These are phyloP conservation scores for Psittacula derbiana DNA, from an alignment of 2,797 vertebrate species.

Conservation along the genomic window DNA sequence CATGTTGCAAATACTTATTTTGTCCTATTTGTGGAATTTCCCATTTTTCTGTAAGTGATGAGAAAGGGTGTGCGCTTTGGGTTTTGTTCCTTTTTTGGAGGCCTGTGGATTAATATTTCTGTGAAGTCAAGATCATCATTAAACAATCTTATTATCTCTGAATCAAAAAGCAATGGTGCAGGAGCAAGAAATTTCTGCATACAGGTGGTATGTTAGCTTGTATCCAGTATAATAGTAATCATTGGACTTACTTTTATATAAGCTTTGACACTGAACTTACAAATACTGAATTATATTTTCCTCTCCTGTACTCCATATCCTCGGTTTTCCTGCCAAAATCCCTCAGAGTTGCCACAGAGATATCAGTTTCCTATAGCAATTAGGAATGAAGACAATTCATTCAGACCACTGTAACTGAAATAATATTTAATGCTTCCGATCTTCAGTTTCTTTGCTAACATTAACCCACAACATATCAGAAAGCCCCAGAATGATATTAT, in stretches of 20 bases:
- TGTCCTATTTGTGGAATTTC: background rate
- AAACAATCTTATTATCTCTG: slow-evolving; percentile 57
- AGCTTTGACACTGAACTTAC: background rate
- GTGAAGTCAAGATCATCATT: slow-evolving; percentile 12
- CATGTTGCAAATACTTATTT: slow-evolving; percentile 4
- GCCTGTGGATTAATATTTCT: slow-evolving; percentile 43
- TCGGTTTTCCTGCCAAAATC: background rate
- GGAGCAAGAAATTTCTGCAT: slow-evolving; percentile 40
- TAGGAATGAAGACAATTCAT: background rate
- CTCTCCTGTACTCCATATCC: background rate
- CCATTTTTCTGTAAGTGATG: background rate
- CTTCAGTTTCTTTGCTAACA: background rate
- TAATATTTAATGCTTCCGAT: background rate
- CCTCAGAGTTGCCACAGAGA: background rate
- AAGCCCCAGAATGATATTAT: background rate
- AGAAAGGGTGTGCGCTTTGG: background rate
- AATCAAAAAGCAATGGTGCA: slow-evolving; percentile 45
- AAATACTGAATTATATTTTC: slow-evolving; percentile 11
- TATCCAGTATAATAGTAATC: slow-evolving; percentile 4
- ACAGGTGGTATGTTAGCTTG: slow-evolving; percentile 49
- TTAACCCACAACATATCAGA: background rate
- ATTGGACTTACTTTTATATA: slow-evolving; percentile 23
- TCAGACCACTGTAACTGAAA: background rate
- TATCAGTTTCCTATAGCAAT: background rate
- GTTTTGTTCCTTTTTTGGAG: background rate